These are phyloP conservation scores for Synergus japonicus DNA, from an alignment of 2,888 invertebrate species.

Conservation along the genomic window DNA sequence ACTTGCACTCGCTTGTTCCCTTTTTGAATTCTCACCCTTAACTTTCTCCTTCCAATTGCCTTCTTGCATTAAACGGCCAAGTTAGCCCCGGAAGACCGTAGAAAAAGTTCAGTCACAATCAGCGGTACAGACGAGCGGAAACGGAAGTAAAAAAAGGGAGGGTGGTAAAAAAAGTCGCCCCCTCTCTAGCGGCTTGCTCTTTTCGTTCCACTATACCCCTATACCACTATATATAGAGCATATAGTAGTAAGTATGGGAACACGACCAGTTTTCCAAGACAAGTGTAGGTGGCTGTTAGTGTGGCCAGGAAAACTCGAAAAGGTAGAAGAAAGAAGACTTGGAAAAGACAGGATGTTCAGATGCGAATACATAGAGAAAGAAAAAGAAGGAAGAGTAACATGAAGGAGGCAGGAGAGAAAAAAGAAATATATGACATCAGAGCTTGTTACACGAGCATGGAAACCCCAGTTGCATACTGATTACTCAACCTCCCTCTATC, in stretches of 20 bases:
- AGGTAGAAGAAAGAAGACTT: conserved; percentile 7
- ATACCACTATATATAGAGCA: not conserved
- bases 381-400: conserved; percentile 44
- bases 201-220: conserved; percentile 8
- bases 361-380: conserved; percentile 43
- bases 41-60: conserved; percentile 28
- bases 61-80: conserved; percentile 59
- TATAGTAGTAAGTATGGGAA: not conserved
- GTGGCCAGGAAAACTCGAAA: conserved; percentile 40
- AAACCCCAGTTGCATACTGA: conserved; percentile 70
- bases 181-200: conserved; percentile 16
- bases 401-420: conserved; percentile 52
- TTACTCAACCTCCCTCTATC: conserved; percentile 55
- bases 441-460: conserved; percentile 65
- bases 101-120: conserved; percentile 68
- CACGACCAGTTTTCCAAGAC: conserved; percentile 47
- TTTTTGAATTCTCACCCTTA: conserved; percentile 26
- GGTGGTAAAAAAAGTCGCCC: conserved; percentile 33
- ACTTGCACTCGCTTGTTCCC: not conserved
- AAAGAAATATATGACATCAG: conserved; percentile 50
- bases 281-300: conserved; percentile 55
- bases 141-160: conserved; percentile 45
- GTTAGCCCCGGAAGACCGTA: conserved; percentile 58
- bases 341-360: conserved; percentile 44
- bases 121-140: conserved; percentile 51